Conservation (phyloP, 1,140 invertebrate genomes). For the Pseudomyrmex cubaensis region DNA sequence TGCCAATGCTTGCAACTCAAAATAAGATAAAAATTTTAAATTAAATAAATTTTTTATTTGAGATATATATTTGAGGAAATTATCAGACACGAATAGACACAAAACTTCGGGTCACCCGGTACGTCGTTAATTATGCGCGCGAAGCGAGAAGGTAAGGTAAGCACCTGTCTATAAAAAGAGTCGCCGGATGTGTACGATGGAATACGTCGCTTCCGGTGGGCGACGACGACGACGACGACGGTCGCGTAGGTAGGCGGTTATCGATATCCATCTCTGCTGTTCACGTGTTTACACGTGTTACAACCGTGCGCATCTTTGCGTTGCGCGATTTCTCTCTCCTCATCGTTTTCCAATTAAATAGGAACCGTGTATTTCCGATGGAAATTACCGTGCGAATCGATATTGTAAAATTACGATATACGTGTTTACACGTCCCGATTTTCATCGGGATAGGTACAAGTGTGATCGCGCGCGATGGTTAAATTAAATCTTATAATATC, state of each 20-base stretch:
- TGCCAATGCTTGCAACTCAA: no score
- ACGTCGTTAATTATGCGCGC: slow-evolving; percentile 32
- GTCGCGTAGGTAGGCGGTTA: slow-evolving; percentile 54
- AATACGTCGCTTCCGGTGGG: slow-evolving; percentile 76
- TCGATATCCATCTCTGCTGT: slow-evolving; percentile 20
- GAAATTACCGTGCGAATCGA: neutral
- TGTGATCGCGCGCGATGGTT: neutral
- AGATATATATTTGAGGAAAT: neutral
- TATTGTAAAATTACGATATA: slow-evolving; percentile 4
- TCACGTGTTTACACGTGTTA: slow-evolving; percentile 48
- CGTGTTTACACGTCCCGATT: neutral
- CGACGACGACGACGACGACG: slow-evolving; percentile 18
- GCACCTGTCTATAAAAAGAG: slow-evolving; percentile 77
- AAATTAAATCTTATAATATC: no score
- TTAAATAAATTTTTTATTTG: no score
- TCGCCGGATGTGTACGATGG: slow-evolving; percentile 77
- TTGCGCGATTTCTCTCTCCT: neutral
- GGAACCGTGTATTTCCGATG: slow-evolving; percentile 9
- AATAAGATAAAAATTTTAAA: no score
- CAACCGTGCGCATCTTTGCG: slow-evolving; percentile 1
- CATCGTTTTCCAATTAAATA: slow-evolving; percentile 32
- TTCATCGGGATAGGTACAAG: neutral
- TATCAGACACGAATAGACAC: neutral
- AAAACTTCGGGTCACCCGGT: neutral
- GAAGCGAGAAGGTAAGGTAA: slow-evolving; percentile 63